These are phyloP conservation scores for Hippocampus kuda DNA, from an alignment of 2,797 vertebrate species.

Conservation along the genomic window DNA sequence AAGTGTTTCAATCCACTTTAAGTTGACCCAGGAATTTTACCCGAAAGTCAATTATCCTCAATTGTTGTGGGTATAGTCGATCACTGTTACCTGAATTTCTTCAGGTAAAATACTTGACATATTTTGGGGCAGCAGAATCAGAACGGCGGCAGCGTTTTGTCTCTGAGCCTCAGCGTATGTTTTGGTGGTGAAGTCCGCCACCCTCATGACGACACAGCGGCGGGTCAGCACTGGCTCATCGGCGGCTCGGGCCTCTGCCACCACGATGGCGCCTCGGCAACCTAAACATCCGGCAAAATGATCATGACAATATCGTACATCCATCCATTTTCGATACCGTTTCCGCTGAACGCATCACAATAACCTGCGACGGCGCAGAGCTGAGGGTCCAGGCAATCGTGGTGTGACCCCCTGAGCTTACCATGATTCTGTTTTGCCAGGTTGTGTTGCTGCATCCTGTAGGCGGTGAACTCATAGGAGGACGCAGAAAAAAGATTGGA, in stretches of 20 bases:
- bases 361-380: background rate
- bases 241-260: conserved; percentile 65
- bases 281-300: conserved; percentile 39
- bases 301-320: background rate
- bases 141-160: conserved; percentile 68
- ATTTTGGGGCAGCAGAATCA: conserved; percentile 67
- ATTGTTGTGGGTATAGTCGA: background rate
- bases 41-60: background rate
- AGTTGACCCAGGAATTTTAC: background rate
- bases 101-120: conserved; percentile 47
- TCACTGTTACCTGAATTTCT: conserved; percentile 51
- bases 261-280: conserved; percentile 69
- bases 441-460: conserved; percentile 75
- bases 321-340: no score
- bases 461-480: conserved; percentile 70
- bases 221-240: conserved; percentile 63
- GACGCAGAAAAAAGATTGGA: conserved; percentile 56
- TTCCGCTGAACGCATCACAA: background rate
- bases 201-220: conserved; percentile 70
- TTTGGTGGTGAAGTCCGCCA: conserved; percentile 63
- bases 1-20: background rate
- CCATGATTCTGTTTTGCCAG: conserved; percentile 60
- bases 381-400: background rate
- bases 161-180: conserved; percentile 56
- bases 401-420: conserved; percentile 21